Base-by-base conservation (phyloP, 2,888 invertebrate species). In the Lasius fuliginosus region DNA sequence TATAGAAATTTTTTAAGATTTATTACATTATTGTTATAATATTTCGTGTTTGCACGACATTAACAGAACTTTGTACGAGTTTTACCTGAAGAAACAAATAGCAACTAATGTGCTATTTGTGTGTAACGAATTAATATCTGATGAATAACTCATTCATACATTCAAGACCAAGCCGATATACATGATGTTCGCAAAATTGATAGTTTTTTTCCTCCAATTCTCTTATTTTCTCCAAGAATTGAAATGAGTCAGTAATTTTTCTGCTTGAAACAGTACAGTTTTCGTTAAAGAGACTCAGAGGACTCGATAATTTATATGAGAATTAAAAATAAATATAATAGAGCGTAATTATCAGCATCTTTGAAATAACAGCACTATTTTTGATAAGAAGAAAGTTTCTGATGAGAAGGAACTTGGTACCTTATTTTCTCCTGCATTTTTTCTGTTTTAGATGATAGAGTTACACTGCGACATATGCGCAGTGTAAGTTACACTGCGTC, bases 401-500 rank as follows among this genome's bases (percentile, higher is more conserved):
- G 30, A 33, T 33, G 3, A 33, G 30, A 3, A 3, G 30, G 0
- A 36, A 36, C 1, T 46, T 15, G 18, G 5, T 18, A 46, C 5
- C n/a, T 46, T 53, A 53, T 53, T 53, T 53, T n/a, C 49, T 53
- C 6, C 49, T 53, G n/a, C 8, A 53, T 36, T 53, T 53, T 53
- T n/a, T n/a, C 6, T 8, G 8, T 53, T 53, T 53, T n/a, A 53
- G 1, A 49, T 49, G 49, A n/a, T n/a, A 53, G 49, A 53, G n/a
- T n/a, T 53, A 1, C n/a, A n/a, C 1, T 53, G 49, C 49, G 18
- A 46, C 18, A 18, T 49, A 49, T 49, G 49, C n/a, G 18, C 49
- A 53, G n/a, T 53, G 49, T 49, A 56, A 40, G 56, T 69, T 53
- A 53, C 69, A 69, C 2, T 40, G 8, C 9, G 15, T 60, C 64